These are phyloP conservation scores for Agriopis aurantiaria DNA, from an alignment of 2,888 invertebrate species.

Conservation along the genomic window DNA sequence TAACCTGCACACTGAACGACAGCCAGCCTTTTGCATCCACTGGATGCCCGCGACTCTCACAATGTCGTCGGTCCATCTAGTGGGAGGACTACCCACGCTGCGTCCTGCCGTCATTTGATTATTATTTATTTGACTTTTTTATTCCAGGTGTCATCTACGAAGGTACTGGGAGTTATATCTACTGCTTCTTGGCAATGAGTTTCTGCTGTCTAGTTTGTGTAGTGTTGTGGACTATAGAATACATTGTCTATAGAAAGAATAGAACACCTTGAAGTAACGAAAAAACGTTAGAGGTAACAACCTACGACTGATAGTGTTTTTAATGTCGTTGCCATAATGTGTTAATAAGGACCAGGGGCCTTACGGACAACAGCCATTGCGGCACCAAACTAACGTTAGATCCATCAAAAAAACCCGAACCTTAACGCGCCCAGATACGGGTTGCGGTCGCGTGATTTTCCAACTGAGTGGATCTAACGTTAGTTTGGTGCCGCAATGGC, in stretches of 20 bases:
- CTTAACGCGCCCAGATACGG: too few relatives aligned
- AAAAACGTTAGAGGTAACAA: slow-evolving; percentile 32
- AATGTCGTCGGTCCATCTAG: too few relatives aligned
- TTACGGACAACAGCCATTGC: too few relatives aligned
- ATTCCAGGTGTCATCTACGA: slow-evolving; percentile 74
- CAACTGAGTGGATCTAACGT: too few relatives aligned
- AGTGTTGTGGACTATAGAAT: slow-evolving; percentile 89
- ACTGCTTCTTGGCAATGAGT: slow-evolving; percentile 89
- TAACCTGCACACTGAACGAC: too few relatives aligned
- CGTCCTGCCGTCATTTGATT: neutral
- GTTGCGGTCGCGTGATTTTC: too few relatives aligned
- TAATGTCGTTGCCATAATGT: slow-evolving; percentile 28
- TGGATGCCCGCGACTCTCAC: too few relatives aligned
- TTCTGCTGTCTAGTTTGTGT: slow-evolving; percentile 89
- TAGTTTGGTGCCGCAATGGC: too few relatives aligned
- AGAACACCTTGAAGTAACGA: slow-evolving; percentile 37
- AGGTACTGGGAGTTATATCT: slow-evolving; percentile 87
- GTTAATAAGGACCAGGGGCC: neutral
- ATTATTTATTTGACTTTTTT: slow-evolving; percentile 1
- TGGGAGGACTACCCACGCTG: too few relatives aligned
- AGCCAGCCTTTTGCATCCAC: too few relatives aligned
- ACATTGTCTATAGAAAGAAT: slow-evolving; percentile 62
- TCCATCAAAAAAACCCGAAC: too few relatives aligned
- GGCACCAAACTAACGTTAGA: too few relatives aligned
- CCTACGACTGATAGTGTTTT: slow-evolving; percentile 29